A percentile compares a stretch with the other conserved stretches of the same genome.
phyloP scores from a whole-genome alignment of 2,113 vertebrate genomes.

The Eonycteris spelaea region DNA sequence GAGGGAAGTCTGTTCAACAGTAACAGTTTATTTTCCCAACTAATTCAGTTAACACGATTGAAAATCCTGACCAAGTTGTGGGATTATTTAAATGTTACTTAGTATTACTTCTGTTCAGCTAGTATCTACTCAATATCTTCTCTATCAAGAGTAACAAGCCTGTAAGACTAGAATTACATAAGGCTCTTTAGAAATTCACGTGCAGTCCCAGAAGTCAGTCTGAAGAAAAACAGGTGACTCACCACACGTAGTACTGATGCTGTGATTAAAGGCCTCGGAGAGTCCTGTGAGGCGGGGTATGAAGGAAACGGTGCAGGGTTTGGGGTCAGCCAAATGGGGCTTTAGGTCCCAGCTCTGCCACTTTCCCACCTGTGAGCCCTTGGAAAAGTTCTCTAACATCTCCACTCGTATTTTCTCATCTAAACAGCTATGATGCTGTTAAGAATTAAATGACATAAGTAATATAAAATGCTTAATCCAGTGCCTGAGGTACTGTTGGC shows the following conservation, averaged over 20 bases:
- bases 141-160: not conserved
- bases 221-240: not conserved
- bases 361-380: not conserved
- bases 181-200: not conserved
- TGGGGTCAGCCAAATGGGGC: not conserved
- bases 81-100: not conserved
- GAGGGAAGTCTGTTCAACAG: not conserved
- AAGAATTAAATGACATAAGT: not conserved
- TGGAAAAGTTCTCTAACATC: not conserved
- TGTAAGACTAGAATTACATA: not conserved
- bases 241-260: accelerated
- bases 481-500: not conserved
- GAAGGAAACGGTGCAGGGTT: not conserved
- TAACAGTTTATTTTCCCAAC: not conserved
- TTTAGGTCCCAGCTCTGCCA: not conserved
- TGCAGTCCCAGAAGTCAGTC: not conserved
- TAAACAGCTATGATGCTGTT: not conserved
- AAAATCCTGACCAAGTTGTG: not conserved
- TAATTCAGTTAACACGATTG: not conserved
- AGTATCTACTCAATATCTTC: not conserved
- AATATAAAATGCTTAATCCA: not conserved
- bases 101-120: not conserved
- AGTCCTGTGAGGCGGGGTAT: not conserved
- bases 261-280: not conserved
- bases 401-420: not conserved